These are phyloP conservation scores for Druceiella hillmani DNA, from an alignment of 2,888 invertebrate species.

Conservation along the genomic window DNA sequence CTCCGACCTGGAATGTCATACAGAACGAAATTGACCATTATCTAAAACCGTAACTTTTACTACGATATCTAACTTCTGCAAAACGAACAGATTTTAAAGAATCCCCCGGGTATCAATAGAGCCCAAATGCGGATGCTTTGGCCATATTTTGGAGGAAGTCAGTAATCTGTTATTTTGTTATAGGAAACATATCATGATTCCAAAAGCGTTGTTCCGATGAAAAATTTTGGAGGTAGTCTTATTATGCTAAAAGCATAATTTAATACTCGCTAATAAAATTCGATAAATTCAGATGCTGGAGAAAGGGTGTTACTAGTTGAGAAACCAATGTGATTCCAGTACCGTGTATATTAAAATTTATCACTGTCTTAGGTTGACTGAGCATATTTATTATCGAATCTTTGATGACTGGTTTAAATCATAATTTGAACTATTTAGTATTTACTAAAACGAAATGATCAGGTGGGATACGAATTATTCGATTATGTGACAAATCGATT, in stretches of 20 bases:
- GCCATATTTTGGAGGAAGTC: conserved; percentile 60
- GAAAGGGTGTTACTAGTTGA: conserved; percentile 78
- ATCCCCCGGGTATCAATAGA: conserved; percentile 84
- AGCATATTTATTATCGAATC: conserved; percentile 71
- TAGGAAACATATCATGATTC: conserved; percentile 73
- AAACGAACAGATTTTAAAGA: conserved; percentile 64
- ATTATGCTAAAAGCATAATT: conserved; percentile 68
- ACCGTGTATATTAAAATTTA: conserved; percentile 74
- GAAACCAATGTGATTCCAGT: conserved; percentile 66
- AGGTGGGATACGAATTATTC: conserved; percentile 71
- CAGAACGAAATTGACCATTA: conserved; percentile 73
- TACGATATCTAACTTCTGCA: conserved; percentile 78
- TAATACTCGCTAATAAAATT: conserved; percentile 66
- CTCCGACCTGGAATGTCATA: conserved; percentile 71
- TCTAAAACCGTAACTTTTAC: conserved; percentile 79
- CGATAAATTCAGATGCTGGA: conserved; percentile 73
- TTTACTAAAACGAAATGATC: conserved; percentile 85
- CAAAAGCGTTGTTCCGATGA: too few species aligned
- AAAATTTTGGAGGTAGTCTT: too few species aligned
- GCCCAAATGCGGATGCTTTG: conserved; percentile 69
- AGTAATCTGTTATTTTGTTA: conserved; percentile 60
- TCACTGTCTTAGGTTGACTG: conserved; percentile 82
- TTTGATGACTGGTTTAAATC: conserved; percentile 74
- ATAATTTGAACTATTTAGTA: conserved; percentile 79
- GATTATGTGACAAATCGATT: conserved; percentile 73